Evolutionary conservation across 1,140 invertebrate species (phyloP).

Genomic region (Tetramorium simillimum): DNA sequence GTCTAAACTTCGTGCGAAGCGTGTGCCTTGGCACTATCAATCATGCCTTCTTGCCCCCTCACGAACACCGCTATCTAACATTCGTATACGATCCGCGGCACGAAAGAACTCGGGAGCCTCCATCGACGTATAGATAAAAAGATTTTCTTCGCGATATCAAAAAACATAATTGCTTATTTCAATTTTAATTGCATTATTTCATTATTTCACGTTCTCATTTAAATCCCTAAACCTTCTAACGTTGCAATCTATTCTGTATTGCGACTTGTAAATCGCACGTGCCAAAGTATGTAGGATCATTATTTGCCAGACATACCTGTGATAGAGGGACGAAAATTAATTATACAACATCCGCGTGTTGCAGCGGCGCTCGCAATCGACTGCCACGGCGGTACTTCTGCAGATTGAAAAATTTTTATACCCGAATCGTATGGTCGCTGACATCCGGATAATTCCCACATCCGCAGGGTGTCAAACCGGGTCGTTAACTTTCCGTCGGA

Average conservation of each 20-base stretch:
- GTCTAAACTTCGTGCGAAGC: constrained; percentile 68
- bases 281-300: background rate
- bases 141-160: background rate
- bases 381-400: background rate
- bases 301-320: background rate
- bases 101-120: constrained; percentile 20
- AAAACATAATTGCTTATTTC: constrained; percentile 6
- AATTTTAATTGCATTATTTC: background rate
- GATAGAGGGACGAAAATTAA: constrained; percentile 33
- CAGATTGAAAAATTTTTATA: constrained; percentile 45
- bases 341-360: constrained; percentile 7
- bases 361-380: constrained; percentile 6
- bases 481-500: constrained; percentile 24
- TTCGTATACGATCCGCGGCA: constrained; percentile 11
- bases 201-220: background rate
- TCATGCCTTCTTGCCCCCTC: constrained; percentile 61
- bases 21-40: constrained; percentile 69
- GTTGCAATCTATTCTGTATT: background rate
- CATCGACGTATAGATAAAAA: constrained; percentile 19
- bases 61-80: constrained; percentile 18
- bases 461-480: background rate
- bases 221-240: background rate
- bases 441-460: constrained; percentile 41
- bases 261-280: background rate
- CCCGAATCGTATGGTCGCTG: constrained; percentile 11